A percentile compares a stretch with the other conserved stretches of the same genome.
Evolutionary conservation across 2,888 invertebrate genomes (phyloP).

Genomic region (Coenonympha glycerion): DNA sequence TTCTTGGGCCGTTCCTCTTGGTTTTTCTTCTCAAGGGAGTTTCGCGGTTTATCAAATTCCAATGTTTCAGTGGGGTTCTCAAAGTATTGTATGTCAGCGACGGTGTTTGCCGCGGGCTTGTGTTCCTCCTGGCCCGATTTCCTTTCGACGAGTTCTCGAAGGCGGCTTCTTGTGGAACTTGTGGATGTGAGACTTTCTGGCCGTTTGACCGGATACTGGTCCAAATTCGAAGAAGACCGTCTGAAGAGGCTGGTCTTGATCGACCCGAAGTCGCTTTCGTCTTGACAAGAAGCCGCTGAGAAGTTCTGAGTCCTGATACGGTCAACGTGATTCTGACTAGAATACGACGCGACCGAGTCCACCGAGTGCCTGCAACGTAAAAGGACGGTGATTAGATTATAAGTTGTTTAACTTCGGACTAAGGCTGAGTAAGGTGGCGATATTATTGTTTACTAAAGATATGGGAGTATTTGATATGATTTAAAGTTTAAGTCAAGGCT

Average conservation of each 20-base stretch:
- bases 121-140: constrained; percentile 72
- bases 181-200: constrained; percentile 70
- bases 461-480: not conserved
- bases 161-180: constrained; percentile 73
- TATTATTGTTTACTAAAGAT: constrained; percentile 16
- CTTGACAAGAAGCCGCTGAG: constrained; percentile 75
- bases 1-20: constrained; percentile 68
- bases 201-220: constrained; percentile 60
- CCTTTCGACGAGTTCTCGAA: constrained; percentile 72
- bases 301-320: constrained; percentile 74
- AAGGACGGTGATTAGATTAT: constrained; percentile 61
- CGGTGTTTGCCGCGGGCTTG: constrained; percentile 66
- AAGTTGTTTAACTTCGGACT: constrained; percentile 31
- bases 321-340: constrained; percentile 77
- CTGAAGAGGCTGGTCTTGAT: constrained; percentile 72
- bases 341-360: constrained; percentile 77
- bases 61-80: constrained; percentile 71
- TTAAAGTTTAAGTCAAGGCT: not conserved
- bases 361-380: constrained; percentile 73
- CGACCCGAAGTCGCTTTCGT: constrained; percentile 70
- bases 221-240: constrained; percentile 67
- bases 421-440: not conserved
- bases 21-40: constrained; percentile 62
- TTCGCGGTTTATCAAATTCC: constrained; percentile 64
- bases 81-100: constrained; percentile 69